These are phyloP conservation scores for Anarrhichthys ocellatus DNA, from an alignment of 2,113 vertebrate genomes.

Conservation along the genomic window DNA sequence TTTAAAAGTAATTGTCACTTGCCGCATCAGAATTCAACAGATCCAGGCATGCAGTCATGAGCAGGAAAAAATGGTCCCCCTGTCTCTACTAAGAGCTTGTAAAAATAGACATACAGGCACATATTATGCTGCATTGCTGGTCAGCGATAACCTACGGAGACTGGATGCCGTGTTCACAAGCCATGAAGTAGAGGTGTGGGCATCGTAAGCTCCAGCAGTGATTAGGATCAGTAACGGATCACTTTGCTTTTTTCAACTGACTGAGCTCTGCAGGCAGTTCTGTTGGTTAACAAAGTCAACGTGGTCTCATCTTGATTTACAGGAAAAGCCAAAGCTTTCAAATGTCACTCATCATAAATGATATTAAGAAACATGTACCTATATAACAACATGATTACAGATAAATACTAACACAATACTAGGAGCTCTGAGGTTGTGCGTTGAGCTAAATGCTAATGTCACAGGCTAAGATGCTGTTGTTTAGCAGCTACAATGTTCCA, in stretches of 20 bases:
- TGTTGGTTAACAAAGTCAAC: conserved; percentile 7
- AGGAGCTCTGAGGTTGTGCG: neutral
- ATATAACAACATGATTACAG: neutral
- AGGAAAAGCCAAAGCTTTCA: neutral
- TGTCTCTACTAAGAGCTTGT: conserved; percentile 20
- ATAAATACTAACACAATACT: neutral
- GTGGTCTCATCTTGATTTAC: conserved; percentile 12
- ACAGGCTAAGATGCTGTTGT: neutral
- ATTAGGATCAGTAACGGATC: conserved; percentile 30
- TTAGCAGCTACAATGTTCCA: neutral
- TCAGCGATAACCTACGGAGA: conserved; percentile 44
- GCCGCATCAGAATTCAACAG: conserved; percentile 73
- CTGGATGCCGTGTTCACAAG: conserved; percentile 27
- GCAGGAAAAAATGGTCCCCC: conserved; percentile 19
- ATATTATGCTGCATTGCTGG: conserved; percentile 41
- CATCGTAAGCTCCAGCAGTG: conserved; percentile 20
- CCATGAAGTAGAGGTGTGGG: conserved; percentile 34
- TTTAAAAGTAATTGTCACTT: conserved; percentile 76
- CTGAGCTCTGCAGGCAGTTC: conserved; percentile 22
- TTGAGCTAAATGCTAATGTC: neutral
- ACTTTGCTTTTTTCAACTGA: conserved; percentile 35
- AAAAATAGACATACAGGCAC: conserved; percentile 57
- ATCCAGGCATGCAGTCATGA: conserved; percentile 54
- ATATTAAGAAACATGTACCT: neutral
- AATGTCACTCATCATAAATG: neutral